Conservation (phyloP, 2,888 invertebrate genomes). For the Thumatha senex region DNA sequence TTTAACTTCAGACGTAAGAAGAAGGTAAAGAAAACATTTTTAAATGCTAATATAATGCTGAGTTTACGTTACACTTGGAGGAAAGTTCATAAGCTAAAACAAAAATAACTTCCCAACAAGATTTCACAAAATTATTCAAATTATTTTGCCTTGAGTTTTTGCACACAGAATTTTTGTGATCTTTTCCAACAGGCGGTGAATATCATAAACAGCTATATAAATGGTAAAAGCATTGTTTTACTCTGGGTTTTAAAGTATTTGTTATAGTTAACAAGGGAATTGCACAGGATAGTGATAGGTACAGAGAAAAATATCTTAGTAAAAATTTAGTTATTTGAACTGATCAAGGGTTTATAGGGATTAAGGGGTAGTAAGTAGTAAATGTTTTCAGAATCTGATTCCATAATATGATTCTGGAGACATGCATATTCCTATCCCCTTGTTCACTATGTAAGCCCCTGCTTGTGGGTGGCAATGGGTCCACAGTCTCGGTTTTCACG, state of each 20-base stretch:
- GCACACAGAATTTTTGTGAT: constrained; percentile 7
- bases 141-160: constrained; percentile 16
- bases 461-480: background rate
- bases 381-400: too few relatives aligned
- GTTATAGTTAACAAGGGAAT: constrained; percentile 25
- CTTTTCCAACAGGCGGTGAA: too few relatives aligned
- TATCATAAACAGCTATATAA: too few relatives aligned
- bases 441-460: too few relatives aligned
- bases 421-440: too few relatives aligned
- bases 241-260: constrained; percentile 4
- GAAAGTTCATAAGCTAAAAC: constrained; percentile 14
- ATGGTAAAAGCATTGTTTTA: too few relatives aligned
- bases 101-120: constrained; percentile 15
- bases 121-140: constrained; percentile 19
- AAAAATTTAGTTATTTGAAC: background rate
- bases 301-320: constrained; percentile 15
- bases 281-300: background rate
- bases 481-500: too few relatives aligned
- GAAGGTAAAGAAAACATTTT: constrained; percentile 15
- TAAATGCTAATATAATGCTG: constrained; percentile 23
- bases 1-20: constrained; percentile 4
- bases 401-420: too few relatives aligned
- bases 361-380: background rate
- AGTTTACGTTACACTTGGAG: constrained; percentile 18
- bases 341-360: background rate